Evolutionary conservation across 2,888 invertebrate species (phyloP).

Genomic region (Eristalinus sepulchralis): DNA sequence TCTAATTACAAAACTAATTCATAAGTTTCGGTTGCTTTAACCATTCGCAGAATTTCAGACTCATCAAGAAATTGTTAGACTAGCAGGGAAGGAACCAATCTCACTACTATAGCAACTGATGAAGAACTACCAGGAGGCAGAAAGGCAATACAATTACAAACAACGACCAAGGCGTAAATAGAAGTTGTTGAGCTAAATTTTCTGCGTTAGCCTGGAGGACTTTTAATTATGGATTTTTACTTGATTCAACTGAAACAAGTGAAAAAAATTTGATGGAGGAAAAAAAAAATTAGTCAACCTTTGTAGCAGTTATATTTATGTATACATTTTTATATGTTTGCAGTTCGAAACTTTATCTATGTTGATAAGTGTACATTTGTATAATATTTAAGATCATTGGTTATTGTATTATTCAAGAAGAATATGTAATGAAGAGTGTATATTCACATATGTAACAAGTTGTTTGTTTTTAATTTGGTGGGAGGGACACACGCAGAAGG

Average conservation of each 20-base stretch:
- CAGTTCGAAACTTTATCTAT: constrained; percentile 59
- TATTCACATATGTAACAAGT: too few relatives aligned
- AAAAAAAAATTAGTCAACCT: constrained; percentile 54
- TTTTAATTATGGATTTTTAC: constrained; percentile 66
- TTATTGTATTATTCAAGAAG: too few relatives aligned
- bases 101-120: constrained; percentile 49
- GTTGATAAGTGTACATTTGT: constrained; percentile 54
- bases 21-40: constrained; percentile 46
- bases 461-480: too few relatives aligned
- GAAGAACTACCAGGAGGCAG: constrained; percentile 44
- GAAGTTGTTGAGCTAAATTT: constrained; percentile 31
- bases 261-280: constrained; percentile 59
- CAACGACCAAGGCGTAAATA: constrained; percentile 28
- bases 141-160: constrained; percentile 48
- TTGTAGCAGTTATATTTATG: background rate
- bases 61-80: constrained; percentile 58
- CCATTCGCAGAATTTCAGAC: constrained; percentile 24
- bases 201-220: constrained; percentile 61
- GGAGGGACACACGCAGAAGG: too few relatives aligned
- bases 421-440: too few relatives aligned
- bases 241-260: constrained; percentile 61
- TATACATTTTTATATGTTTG: constrained; percentile 12
- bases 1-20: constrained; percentile 63
- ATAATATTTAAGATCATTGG: constrained; percentile 36
- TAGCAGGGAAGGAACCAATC: constrained; percentile 51